Percentiles rank a stretch among this genome's conserved stretches.
Evolutionary conservation across 2,113 vertebrate species (phyloP).

Genomic region (Bucco capensis): DNA sequence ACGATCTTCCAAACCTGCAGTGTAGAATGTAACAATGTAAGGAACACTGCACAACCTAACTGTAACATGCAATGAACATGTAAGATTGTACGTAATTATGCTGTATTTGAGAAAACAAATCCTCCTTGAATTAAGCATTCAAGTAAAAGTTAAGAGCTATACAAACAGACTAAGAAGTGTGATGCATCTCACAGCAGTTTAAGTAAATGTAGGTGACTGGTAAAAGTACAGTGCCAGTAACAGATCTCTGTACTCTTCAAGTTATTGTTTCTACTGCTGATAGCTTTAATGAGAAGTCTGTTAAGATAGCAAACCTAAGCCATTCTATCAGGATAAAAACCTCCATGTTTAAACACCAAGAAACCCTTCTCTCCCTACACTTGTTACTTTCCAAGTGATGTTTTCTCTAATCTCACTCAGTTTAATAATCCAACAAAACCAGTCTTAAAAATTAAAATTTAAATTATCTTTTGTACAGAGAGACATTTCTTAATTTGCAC

Average conservation of each 20-base stretch:
- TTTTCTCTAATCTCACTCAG: background rate
- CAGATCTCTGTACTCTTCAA: background rate
- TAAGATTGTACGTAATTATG: background rate
- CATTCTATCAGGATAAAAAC: background rate
- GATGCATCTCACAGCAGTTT: background rate
- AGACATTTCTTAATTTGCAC: background rate
- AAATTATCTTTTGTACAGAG: background rate
- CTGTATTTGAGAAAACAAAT: background rate
- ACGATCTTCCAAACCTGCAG: background rate
- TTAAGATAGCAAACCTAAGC: background rate
- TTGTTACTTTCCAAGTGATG: background rate
- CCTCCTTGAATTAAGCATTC: background rate
- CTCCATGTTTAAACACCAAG: background rate
- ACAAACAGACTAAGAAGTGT: background rate
- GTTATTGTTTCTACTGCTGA: background rate
- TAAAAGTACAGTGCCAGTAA: background rate
- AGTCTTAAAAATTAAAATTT: background rate
- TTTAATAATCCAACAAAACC: background rate
- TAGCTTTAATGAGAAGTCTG: background rate
- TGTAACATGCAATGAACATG: background rate
- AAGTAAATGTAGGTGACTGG: background rate
- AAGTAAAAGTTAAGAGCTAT: background rate
- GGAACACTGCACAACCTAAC: background rate
- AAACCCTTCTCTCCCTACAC: background rate
- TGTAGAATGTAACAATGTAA: background rate